Evolutionary conservation across 2,113 vertebrate species (phyloP).

Genomic region (Otus sunia): DNA sequence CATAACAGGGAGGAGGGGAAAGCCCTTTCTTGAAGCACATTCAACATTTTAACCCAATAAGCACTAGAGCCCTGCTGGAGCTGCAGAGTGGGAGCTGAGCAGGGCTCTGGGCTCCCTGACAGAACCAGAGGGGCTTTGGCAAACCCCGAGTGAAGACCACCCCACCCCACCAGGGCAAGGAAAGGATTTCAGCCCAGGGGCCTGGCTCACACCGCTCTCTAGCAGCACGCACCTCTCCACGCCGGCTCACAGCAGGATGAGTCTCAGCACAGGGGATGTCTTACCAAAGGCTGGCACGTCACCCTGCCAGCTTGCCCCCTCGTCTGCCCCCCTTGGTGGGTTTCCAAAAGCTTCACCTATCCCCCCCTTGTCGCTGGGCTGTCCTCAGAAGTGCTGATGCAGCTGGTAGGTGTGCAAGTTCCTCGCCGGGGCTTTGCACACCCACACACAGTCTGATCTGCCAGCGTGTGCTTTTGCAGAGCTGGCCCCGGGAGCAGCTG

Average conservation of each 20-base stretch:
- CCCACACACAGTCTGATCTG: background rate
- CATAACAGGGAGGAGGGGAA: no score
- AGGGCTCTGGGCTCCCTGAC: background rate
- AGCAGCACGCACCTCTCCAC: background rate
- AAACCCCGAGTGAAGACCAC: background rate
- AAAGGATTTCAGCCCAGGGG: background rate
- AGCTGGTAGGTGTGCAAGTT: background rate
- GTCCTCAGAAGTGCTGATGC: background rate
- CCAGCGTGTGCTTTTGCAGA: background rate
- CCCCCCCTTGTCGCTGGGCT: accelerated
- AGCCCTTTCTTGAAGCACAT: background rate
- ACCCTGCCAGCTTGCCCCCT: accelerated
- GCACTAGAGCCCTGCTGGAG: background rate
- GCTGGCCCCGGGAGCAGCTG: background rate
- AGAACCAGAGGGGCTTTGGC: background rate
- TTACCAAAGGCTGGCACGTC: background rate
- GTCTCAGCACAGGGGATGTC: background rate
- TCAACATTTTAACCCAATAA: background rate
- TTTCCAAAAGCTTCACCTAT: background rate
- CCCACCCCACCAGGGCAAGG: background rate
- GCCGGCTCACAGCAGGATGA: accelerated
- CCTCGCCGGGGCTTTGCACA: background rate
- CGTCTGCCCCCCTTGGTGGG: accelerated
- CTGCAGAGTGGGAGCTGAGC: background rate
- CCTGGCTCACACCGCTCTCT: accelerated